Base-by-base conservation (phyloP, 2,113 vertebrate genomes). In the Halcyon senegalensis region DNA sequence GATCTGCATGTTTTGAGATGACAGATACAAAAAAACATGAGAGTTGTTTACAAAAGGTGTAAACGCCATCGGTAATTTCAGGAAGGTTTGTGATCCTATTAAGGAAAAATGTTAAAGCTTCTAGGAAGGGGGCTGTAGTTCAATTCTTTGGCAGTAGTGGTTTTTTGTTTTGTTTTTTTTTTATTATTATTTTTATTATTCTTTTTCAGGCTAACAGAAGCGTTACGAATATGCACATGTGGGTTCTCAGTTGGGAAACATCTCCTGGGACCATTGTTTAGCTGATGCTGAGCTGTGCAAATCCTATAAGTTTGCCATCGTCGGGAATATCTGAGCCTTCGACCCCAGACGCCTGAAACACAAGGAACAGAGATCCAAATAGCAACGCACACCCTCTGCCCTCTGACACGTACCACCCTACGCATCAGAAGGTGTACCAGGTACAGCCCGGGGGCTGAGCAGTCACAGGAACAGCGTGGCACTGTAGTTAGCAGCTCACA, bases 251-350 rank as follows among this genome's bases (percentile, higher is more conserved):
- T 95, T 77, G 93, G 97, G 94, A 97, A 96, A 80, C 94, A 69
- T 97, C 97, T 90, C 91, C 95, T 96, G 82, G 96, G 97, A 97
- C 96, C 96, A 96, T 93, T 89, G 94, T 97, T 99, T 99, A 99
- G 98, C 98, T 99, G 98, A 99, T 99, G 98, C 99, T 99, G 97
- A 99, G 99, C 98, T 99, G 99, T 97, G 99, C 99, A 97, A 99
- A 99, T 98, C 99, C 99, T 98, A 99, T 98, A 87, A 99, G 98
- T 97, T 99, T 99, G 97, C 99, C 94, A 85, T 99, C 99, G 51
- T 99, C 99, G 1, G 99, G 99, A 96, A 99, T 98, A 97, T 99
- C 99, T 1, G 99, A 99, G 91, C 98, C 98, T 96, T 99, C 99
- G 0, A 99, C 98, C 59, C 99, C 99, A 85, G 99, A 99, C 27